These are phyloP conservation scores for Nothobranchius kuhntae DNA, from an alignment of 2,113 vertebrate species.

Conservation along the genomic window DNA sequence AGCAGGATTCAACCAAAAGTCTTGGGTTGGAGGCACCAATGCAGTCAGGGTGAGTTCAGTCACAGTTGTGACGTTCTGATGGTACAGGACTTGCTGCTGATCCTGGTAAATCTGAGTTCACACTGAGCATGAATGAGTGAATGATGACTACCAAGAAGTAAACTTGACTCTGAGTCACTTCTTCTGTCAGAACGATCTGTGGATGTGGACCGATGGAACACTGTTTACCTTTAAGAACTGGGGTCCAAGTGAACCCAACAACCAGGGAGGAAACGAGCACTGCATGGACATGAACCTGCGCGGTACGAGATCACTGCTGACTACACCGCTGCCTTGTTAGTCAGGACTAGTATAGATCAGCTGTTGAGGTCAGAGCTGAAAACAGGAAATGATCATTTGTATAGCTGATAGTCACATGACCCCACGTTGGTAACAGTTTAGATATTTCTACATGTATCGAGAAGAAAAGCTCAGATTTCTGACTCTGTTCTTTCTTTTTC, in stretches of 20 bases:
- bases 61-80: neutral
- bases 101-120: neutral
- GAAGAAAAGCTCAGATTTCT: neutral
- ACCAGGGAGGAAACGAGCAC: neutral
- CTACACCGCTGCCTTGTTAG: too few relatives aligned
- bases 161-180: too few relatives aligned
- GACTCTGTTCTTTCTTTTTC: neutral
- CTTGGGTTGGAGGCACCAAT: neutral
- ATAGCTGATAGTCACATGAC: too few relatives aligned
- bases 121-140: too few relatives aligned
- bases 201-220: conserved; percentile 1
- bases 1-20: neutral
- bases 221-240: neutral
- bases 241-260: neutral
- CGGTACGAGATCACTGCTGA: neutral
- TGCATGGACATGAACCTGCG: neutral
- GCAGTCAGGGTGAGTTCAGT: neutral
- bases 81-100: neutral
- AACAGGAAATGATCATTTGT: too few relatives aligned
- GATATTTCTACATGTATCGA: neutral
- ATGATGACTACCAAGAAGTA: too few relatives aligned
- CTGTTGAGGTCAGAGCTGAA: too few relatives aligned
- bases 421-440: too few relatives aligned
- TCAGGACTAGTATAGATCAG: too few relatives aligned
- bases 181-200: neutral